A percentile compares a stretch with the other conserved stretches of the same genome.
These are phyloP conservation scores for Lutjanus erythropterus DNA, from an alignment of 2,113 vertebrate genomes.

Conservation along the genomic window DNA sequence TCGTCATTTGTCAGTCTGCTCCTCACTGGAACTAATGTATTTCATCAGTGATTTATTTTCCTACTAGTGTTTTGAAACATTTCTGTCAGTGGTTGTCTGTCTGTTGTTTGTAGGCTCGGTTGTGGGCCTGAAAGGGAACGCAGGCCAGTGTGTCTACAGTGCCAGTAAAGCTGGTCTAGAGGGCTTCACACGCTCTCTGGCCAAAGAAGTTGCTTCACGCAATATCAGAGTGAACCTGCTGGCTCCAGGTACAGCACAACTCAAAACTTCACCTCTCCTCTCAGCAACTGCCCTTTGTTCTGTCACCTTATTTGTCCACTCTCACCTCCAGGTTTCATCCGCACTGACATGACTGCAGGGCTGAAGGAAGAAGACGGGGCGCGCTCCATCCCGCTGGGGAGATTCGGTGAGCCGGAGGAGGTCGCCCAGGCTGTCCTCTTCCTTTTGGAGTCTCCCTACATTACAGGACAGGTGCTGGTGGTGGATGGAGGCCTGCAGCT, in stretches of 20 bases:
- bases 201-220: slow-evolving; percentile 93
- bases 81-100: neutral
- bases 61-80: neutral
- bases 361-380: slow-evolving; percentile 85
- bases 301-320: neutral
- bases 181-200: slow-evolving; percentile 94
- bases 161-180: slow-evolving; percentile 93
- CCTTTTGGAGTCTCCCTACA: slow-evolving; percentile 90
- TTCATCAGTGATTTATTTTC: no score
- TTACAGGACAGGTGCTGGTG: slow-evolving; percentile 92
- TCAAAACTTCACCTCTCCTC: neutral
- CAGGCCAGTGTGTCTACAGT: slow-evolving; percentile 92
- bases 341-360: slow-evolving; percentile 92
- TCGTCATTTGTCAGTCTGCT: neutral
- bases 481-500: slow-evolving; percentile 95
- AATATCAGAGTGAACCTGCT: slow-evolving; percentile 92
- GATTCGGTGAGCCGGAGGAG: slow-evolving; percentile 90
- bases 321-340: slow-evolving; percentile 87
- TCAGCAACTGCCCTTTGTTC: neutral
- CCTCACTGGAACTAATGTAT: neutral
- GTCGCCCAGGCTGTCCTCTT: slow-evolving; percentile 90
- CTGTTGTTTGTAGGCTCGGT: slow-evolving; percentile 87
- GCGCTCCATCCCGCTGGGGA: slow-evolving; percentile 87
- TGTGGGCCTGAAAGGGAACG: slow-evolving; percentile 91
- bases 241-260: slow-evolving; percentile 88